A percentile compares a stretch with the other conserved stretches of the same genome.
Evolutionary conservation across 1,140 invertebrate genomes (phyloP).

Genomic region (Vanessa tameamea): DNA sequence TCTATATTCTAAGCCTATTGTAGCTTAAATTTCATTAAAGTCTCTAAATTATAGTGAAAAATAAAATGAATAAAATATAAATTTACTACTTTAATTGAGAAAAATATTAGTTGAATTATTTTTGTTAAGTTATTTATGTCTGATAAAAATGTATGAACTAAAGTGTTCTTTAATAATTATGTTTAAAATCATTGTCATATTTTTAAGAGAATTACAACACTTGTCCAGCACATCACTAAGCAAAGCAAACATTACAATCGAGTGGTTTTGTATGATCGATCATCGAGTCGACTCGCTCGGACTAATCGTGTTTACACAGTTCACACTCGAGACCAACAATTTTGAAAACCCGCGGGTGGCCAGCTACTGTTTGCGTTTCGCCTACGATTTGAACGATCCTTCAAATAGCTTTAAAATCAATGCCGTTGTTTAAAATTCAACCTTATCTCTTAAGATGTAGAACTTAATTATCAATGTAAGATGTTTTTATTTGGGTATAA

Average conservation of each 20-base stretch:
- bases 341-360: slow-evolving; percentile 67
- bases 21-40: too few relatives aligned
- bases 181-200: background rate
- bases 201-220: background rate
- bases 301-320: slow-evolving; percentile 69
- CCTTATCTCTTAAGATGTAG: background rate
- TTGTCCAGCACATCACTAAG: slow-evolving; percentile 34
- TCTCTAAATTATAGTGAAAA: too few relatives aligned
- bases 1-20: too few relatives aligned
- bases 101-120: too few relatives aligned
- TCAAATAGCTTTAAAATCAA: slow-evolving; percentile 31
- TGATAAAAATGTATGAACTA: too few relatives aligned
- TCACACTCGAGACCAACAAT: slow-evolving; percentile 62
- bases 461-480: background rate
- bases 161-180: too few relatives aligned
- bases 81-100: too few relatives aligned
- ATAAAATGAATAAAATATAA: too few relatives aligned
- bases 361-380: slow-evolving; percentile 71
- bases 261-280: slow-evolving; percentile 62
- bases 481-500: slow-evolving; percentile 40
- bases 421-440: slow-evolving; percentile 5
- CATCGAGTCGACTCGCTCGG: slow-evolving; percentile 50
- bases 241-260: slow-evolving; percentile 47
- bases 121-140: too few relatives aligned
- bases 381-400: slow-evolving; percentile 62